phyloP scores from a whole-genome alignment of 2,113 vertebrate species.

The human region GRCh38 chr6:53600501-53601000 shows the following conservation, averaged over 20 bases:
- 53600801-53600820: neutral
- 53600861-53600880: neutral
- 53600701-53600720: slow-evolving; percentile 12
- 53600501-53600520: neutral
- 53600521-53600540: neutral
- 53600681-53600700: neutral
- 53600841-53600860: neutral
- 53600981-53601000: slow-evolving; percentile 18
- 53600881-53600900: neutral
- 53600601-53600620: neutral
- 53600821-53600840: neutral
- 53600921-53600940: slow-evolving; percentile 34
- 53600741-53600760: neutral
- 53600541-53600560: neutral
- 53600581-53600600: neutral
- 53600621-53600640: neutral
- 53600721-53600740: neutral
- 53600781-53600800: neutral
- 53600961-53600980: slow-evolving; percentile 3
- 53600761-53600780: neutral
- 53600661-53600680: neutral
- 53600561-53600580: neutral
- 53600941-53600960: slow-evolving; percentile 62
- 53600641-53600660: neutral
- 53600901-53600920: slow-evolving; percentile 32